Conservation (phyloP, 2,113 vertebrate species). For the Emydocephalus ijimae region DNA sequence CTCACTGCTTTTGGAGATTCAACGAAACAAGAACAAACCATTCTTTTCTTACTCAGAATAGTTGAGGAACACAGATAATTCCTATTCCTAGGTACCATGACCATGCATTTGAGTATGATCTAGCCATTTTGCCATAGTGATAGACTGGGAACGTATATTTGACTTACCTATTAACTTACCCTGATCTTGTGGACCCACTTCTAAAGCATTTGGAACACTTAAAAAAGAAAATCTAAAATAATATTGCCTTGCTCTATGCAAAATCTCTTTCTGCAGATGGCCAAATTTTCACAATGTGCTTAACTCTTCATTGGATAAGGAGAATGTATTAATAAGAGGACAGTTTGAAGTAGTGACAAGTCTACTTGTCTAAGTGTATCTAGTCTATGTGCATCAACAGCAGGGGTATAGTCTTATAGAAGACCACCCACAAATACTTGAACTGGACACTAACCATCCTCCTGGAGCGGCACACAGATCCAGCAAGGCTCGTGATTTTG, state of each 20-base stretch:
- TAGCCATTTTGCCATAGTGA: neutral
- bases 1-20: neutral
- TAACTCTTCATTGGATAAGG: neutral
- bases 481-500: conserved; percentile 86
- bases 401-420: neutral
- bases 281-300: neutral
- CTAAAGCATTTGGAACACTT: neutral
- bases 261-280: neutral
- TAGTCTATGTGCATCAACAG: neutral
- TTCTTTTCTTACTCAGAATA: neutral
- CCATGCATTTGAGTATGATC: neutral
- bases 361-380: neutral
- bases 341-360: too few relatives aligned
- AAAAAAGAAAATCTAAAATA: neutral
- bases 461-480: conserved; percentile 94
- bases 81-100: neutral
- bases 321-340: too few relatives aligned
- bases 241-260: neutral
- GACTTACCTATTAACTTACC: neutral
- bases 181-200: neutral
- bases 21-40: neutral
- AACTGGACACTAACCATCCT: conserved; percentile 81
- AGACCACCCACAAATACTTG: neutral
- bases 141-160: neutral
- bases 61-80: too few relatives aligned